A percentile compares a stretch with the other conserved stretches of the same genome.
Conservation (phyloP, 2,113 vertebrate genomes). For the Passer domesticus region DNA sequence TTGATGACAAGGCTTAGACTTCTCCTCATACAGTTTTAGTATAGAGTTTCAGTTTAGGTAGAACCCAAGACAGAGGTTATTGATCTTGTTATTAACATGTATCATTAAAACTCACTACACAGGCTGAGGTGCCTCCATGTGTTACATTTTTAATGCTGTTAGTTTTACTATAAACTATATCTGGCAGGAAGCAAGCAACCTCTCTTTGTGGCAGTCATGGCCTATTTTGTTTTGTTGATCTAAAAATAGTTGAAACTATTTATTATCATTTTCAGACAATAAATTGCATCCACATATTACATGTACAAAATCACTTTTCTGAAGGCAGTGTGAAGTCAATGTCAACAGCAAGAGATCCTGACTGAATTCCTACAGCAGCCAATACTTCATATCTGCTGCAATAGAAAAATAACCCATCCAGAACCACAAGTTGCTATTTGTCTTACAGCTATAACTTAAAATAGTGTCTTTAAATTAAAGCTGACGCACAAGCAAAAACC, state of each 20-base stretch:
- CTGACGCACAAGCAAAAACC: neutral
- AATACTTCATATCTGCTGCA: neutral
- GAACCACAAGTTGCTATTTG: neutral
- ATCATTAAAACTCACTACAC: neutral
- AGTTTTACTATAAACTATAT: neutral
- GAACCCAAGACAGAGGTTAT: neutral
- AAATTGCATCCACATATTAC: neutral
- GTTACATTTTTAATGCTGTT: neutral
- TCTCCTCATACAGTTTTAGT: neutral
- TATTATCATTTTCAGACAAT: neutral
- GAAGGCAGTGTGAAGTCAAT: neutral
- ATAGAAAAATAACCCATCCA: neutral
- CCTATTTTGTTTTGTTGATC: neutral
- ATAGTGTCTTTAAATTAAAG: neutral
- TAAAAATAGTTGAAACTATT: neutral
- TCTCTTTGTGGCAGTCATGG: neutral
- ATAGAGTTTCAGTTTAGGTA: neutral
- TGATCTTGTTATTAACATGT: neutral
- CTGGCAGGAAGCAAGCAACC: neutral
- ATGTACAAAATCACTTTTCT: neutral
- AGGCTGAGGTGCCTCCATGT: neutral
- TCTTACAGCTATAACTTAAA: neutral
- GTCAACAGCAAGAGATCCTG: neutral
- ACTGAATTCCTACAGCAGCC: neutral
- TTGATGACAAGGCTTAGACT: neutral